These are phyloP conservation scores for Sycophaga agraensis DNA, from an alignment of 1,140 invertebrate species.

Conservation along the genomic window DNA sequence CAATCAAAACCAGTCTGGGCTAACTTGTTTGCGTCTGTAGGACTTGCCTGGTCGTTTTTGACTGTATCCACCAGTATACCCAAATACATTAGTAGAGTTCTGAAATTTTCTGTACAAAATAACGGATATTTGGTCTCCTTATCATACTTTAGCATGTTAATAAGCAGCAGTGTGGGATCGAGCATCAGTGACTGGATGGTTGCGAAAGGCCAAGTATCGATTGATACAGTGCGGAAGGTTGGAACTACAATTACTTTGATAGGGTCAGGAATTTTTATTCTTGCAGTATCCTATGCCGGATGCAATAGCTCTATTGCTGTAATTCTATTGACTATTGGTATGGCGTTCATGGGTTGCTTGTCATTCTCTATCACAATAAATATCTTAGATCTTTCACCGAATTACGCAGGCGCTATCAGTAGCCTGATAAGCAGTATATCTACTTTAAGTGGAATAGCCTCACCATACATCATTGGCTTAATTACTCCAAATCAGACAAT, in stretches of 20 bases:
- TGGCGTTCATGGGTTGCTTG: slow-evolving; percentile 74
- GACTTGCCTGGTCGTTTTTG: slow-evolving; percentile 94
- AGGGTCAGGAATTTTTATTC: slow-evolving; percentile 74
- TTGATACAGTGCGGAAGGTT: slow-evolving; percentile 68
- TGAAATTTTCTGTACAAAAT: slow-evolving; percentile 77
- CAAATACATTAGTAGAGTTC: slow-evolving; percentile 86
- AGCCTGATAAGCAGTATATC: slow-evolving; percentile 83
- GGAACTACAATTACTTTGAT: slow-evolving; percentile 73
- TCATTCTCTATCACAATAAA: slow-evolving; percentile 80
- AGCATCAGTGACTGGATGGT: slow-evolving; percentile 70
- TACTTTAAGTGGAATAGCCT: slow-evolving; percentile 76
- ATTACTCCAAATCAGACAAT: slow-evolving; percentile 72
- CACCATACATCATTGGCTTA: slow-evolving; percentile 76
- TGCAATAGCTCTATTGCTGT: slow-evolving; percentile 72
- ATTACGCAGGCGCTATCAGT: slow-evolving; percentile 80
- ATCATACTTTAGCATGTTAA: slow-evolving; percentile 71
- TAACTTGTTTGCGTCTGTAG: slow-evolving; percentile 71
- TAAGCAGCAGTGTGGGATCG: slow-evolving; percentile 63
- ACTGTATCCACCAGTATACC: slow-evolving; percentile 90
- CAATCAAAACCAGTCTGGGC: slow-evolving; percentile 77
- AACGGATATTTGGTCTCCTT: slow-evolving; percentile 72
- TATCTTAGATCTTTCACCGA: slow-evolving; percentile 78
- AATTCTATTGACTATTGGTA: slow-evolving; percentile 67
- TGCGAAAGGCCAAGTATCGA: slow-evolving; percentile 58
- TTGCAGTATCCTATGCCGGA: slow-evolving; percentile 78